Conservation (phyloP, 1,140 invertebrate genomes). For the Myzus persicae region DNA sequence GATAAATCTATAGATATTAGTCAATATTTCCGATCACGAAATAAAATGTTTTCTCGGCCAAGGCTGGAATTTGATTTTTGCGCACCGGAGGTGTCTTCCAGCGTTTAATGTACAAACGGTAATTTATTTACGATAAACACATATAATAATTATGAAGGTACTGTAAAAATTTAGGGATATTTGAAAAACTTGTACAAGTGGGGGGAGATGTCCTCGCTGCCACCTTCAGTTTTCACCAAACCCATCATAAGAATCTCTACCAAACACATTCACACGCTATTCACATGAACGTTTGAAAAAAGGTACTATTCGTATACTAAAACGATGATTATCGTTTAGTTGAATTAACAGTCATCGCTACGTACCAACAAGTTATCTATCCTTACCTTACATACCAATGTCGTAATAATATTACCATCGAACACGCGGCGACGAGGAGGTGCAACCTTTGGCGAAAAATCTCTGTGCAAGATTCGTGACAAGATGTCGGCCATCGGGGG, state of each 20-base stretch:
- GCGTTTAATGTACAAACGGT: not conserved
- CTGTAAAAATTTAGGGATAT: not conserved
- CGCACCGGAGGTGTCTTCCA: no score
- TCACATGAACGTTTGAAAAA: no score
- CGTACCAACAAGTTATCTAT: not conserved
- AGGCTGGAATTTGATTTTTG: not conserved
- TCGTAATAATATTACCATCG: not conserved
- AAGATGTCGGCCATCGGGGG: not conserved
- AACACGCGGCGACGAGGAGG: not conserved
- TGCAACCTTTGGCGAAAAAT: not conserved
- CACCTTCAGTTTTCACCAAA: not conserved
- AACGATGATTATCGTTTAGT: not conserved
- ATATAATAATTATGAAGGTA: not conserved
- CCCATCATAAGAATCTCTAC: not conserved
- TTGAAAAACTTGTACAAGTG: not conserved
- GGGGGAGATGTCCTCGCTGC: not conserved
- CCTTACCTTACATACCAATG: no score
- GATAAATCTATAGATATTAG: not conserved
- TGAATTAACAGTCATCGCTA: not conserved
- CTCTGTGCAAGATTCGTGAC: not conserved
- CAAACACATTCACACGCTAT: no score
- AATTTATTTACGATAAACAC: not conserved
- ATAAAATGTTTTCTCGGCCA: not conserved
- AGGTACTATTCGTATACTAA: not conserved
- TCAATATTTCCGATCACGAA: not conserved